Percentiles rank a stretch among this genome's conserved stretches.
Conservation (phyloP, 30 jellyfish, hydroid and myxozoan genomes). For the Hydractinia symbiolongicarpus region DNA sequence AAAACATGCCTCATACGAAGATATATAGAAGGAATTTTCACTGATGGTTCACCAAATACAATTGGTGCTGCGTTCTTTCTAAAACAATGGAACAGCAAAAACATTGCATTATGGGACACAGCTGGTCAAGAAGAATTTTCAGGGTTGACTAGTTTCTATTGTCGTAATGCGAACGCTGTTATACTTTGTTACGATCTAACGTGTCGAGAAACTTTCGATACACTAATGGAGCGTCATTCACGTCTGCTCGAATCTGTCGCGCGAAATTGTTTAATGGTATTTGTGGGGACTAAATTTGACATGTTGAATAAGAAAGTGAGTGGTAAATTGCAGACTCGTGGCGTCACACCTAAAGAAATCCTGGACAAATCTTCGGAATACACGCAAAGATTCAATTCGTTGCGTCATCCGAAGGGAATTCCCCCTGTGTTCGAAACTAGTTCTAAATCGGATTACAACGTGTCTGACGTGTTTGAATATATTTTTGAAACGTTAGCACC, state of each 20-base stretch:
- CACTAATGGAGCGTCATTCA: slow-evolving; percentile 47
- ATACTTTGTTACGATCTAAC: slow-evolving; percentile 63
- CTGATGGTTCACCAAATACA: slow-evolving; percentile 29
- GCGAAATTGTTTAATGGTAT: slow-evolving; percentile 63
- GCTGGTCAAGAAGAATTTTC: slow-evolving; percentile 93
- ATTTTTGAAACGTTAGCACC: slow-evolving; percentile 72
- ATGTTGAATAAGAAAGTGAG: slow-evolving; percentile 32
- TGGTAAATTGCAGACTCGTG: slow-evolving; percentile 8
- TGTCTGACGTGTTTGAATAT: slow-evolving; percentile 48
- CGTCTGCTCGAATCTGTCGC: slow-evolving; percentile 64
- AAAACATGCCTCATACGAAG: slow-evolving; percentile 33
- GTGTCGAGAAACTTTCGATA: slow-evolving; percentile 40
- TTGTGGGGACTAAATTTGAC: slow-evolving; percentile 84
- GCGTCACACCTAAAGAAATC: slow-evolving; percentile 49
- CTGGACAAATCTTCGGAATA: slow-evolving; percentile 47
- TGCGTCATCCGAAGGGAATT: slow-evolving; percentile 50
- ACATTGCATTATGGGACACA: slow-evolving; percentile 95
- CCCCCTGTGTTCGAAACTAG: slow-evolving; percentile 85
- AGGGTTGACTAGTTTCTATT: slow-evolving; percentile 71
- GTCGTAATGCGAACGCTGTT: slow-evolving; percentile 96
- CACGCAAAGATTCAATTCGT: slow-evolving; percentile 44
- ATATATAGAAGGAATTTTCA: slow-evolving; percentile 17
- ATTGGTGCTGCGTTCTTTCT: slow-evolving; percentile 84
- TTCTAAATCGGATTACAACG: slow-evolving; percentile 55
- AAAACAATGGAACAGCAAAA: slow-evolving; percentile 62